Evolutionary conservation across 2,797 vertebrate species (phyloP), one percentile per base, ranked within the genome.

Genomic region (Scleropages formosus): DNA sequence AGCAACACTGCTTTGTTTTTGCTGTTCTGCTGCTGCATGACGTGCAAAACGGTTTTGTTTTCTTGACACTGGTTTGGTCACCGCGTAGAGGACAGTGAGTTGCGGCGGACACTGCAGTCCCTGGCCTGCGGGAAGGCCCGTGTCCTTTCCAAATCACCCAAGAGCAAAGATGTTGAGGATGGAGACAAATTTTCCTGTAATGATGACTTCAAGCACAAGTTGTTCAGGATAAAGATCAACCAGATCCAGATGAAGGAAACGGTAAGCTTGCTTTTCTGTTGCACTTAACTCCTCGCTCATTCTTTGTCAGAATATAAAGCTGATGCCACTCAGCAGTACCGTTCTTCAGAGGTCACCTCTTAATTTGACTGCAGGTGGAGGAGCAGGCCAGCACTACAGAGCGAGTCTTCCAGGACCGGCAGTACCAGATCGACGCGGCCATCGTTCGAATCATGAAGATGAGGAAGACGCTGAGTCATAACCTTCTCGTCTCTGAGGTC

Each of bases 171-270:
- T n/a, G 94, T 99, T 20, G 97, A 99, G 90, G 98, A 99, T 10
- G 96, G 96, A 39, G 98, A 99, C 90, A 98, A 96, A 85, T 99
- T 99, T 84, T 97, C 95, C 73, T 98, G 96, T 91, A 99, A 99
- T 1, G 95, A 98, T 73, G 98, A 99, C 88, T 99, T 99, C 92
- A 97, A 91, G 93, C 98, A 99, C 91, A 98, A 98, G 82, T 95
- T 99, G 75, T 99, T 99, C 90, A 95, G 98, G 88, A 99, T 99
- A 93, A 98, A 98, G 87, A 99, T 99, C 81, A 99, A 99, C 92
- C 98, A 99, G 93, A 99, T 99, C 85, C 98, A 99, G 90, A 99
- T 99, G 98, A 99, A 99, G 91, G 97, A 99, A 93, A 99, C 98
- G 83, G 98, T 99, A 94, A 65, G 3, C 60, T 74, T 60, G 16